Evolutionary conservation across 2,113 vertebrate genomes (phyloP).

Genomic region (Tinamus guttatus): DNA sequence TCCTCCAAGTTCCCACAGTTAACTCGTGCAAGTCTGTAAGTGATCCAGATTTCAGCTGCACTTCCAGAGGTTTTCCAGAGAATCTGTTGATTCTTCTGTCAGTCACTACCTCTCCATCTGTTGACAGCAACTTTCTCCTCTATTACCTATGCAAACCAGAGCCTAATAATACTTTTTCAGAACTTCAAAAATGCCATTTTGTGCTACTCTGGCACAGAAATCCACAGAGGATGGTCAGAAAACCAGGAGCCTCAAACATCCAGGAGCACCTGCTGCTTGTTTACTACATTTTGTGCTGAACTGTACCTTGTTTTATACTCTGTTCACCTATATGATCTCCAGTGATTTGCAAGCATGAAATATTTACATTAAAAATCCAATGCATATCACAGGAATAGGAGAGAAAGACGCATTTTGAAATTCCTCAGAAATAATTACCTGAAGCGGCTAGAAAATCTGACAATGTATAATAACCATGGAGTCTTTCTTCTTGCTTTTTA

Average conservation of each 20-base stretch:
- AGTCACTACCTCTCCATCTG: neutral
- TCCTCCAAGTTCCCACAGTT: neutral
- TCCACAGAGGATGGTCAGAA: neutral
- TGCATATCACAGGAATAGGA: neutral
- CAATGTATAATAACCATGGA: neutral
- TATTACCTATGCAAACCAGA: neutral
- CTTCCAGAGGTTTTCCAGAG: slow-evolving; percentile 17
- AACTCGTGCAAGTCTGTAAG: neutral
- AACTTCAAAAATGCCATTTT: neutral
- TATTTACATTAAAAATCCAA: slow-evolving; percentile 8
- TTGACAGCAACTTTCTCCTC: neutral
- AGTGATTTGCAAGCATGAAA: slow-evolving; percentile 32
- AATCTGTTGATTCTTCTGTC: neutral
- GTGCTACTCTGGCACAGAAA: neutral
- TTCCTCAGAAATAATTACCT: neutral
- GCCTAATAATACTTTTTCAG: neutral
- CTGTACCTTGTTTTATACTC: neutral
- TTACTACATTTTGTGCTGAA: neutral
- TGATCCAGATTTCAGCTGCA: neutral
- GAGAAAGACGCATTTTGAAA: neutral
- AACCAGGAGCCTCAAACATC: neutral
- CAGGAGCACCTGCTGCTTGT: neutral
- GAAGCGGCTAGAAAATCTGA: neutral
- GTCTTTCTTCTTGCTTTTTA: neutral
- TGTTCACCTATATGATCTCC: slow-evolving; percentile 3